Evolutionary conservation across 1,140 invertebrate species (phyloP), one percentile per base, ranked within the genome.

Genomic region (Zaprionus kolodkinae): DNA sequence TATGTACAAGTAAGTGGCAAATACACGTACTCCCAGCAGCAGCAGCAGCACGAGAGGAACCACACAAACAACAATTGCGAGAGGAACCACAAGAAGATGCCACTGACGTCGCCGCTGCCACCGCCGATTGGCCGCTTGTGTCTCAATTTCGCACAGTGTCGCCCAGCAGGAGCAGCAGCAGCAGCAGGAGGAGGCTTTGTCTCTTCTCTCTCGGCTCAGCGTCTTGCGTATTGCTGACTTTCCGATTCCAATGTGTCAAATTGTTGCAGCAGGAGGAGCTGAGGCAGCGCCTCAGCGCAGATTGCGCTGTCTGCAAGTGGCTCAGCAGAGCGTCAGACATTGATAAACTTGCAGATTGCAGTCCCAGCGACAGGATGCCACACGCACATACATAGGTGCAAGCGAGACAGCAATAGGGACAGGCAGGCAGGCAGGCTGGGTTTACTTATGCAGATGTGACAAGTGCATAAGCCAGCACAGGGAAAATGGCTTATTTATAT

Each of bases 401-500:
- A 62, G 45, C 7, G 52, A 21, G 64, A 57, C 21, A 25, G 5
- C 3, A 30, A 48, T 30, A 11, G 52, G 15, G 12, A n/a, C n/a
- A n/a, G n/a, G n/a, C n/a, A n/a, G n/a, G n/a, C n/a, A 33, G 5
- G 13, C 12, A 25, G 52, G 12, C 17, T 6, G 30, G 33, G 27
- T 27, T 48, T 15, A 50, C 67, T 74, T 74, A 76, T 86, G 83
- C 83, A 87, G 82, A 86, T 87, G 82, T 82, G 82, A 82, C 82
- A 87, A 87, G 78, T 87, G 81, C 82, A 81, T 74, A 76, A 72
- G 80, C 80, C 71, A 65, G 71, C 71, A 50, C 36, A 82, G 71
- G 78, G 79, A 79, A 86, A 83, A 87, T 83, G 84, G 57, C 79
- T 79, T 82, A 70, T 82, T 82, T 82, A 72, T 82, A 70, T 85